Conservation (phyloP, 2,797 vertebrate genomes). For the Erethizon dorsatum region DNA sequence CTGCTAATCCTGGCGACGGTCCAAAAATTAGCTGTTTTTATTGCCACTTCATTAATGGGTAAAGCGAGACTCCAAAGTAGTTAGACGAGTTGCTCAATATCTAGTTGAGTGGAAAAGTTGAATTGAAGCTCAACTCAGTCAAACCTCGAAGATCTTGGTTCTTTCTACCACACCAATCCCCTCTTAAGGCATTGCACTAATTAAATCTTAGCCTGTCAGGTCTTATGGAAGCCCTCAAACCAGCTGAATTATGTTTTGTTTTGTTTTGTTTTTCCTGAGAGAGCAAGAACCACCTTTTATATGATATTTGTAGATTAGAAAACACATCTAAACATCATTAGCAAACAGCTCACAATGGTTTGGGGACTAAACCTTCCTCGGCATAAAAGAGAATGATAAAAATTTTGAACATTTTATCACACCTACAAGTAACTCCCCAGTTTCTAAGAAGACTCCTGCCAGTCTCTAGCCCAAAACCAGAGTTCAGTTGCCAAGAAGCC, state of each 20-base stretch:
- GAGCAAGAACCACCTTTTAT: not conserved
- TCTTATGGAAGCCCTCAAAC: not conserved
- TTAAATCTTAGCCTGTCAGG: not conserved
- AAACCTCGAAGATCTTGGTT: not conserved
- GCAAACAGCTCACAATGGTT: conserved; percentile 45
- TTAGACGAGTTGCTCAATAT: not conserved
- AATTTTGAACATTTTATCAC: conserved; percentile 37
- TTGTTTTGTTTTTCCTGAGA: not conserved
- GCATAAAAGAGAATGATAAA: not conserved
- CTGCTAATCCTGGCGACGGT: not conserved
- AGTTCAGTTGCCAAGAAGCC: conserved; percentile 62
- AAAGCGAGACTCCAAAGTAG: not conserved
- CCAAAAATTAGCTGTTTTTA: not conserved
- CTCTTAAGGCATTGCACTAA: not conserved
- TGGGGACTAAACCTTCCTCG: conserved; percentile 1
- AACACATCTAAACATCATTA: conserved; percentile 58
- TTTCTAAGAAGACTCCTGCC: conserved; percentile 49
- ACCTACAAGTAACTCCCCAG: conserved; percentile 41
- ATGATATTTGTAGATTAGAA: conserved; percentile 35
- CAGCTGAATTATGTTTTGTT: not conserved
- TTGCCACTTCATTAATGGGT: not conserved
- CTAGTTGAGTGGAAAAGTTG: not conserved
- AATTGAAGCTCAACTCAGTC: not conserved
- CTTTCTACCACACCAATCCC: not conserved
- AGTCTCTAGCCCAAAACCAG: not conserved